These are phyloP conservation scores for Drosophila suzukii DNA, from an alignment of 1,140 invertebrate genomes.

Conservation along the genomic window DNA sequence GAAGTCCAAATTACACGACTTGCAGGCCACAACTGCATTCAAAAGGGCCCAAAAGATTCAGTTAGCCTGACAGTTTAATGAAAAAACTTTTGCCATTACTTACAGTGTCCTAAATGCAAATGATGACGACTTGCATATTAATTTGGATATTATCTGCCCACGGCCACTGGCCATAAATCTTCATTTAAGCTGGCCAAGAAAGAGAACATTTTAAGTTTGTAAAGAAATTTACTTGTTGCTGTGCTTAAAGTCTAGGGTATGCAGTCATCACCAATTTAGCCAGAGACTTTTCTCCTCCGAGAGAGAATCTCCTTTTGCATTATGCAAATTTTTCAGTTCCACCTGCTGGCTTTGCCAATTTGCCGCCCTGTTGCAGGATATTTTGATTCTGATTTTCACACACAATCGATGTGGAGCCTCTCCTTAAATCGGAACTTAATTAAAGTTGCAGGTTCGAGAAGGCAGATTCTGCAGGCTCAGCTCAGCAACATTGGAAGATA, in stretches of 20 bases:
- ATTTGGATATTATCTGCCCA: conserved; percentile 54
- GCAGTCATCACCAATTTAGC: conserved; percentile 4
- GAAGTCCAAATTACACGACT: conserved; percentile 43
- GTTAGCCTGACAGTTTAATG: conserved; percentile 57
- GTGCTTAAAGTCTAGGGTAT: not conserved
- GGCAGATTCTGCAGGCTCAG: conserved; percentile 17
- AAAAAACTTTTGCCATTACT: conserved; percentile 73
- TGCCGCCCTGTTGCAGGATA: conserved; percentile 5
- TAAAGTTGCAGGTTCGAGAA: conserved; percentile 52
- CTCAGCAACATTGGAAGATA: conserved; percentile 13
- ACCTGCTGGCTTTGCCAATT: conserved; percentile 8
- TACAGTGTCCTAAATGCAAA: conserved; percentile 64
- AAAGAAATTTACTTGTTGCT: conserved; percentile 34
- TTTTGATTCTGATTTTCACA: conserved; percentile 19
- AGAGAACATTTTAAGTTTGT: conserved; percentile 3
- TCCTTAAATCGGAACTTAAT: conserved; percentile 65
- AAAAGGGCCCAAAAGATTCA: conserved; percentile 27
- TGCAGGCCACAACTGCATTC: conserved; percentile 27
- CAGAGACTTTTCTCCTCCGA: not conserved
- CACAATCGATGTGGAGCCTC: conserved; percentile 24
- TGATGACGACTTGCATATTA: conserved; percentile 65
- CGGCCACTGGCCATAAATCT: conserved; percentile 50
- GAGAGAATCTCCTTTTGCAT: conserved; percentile 18
- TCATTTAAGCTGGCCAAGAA: conserved; percentile 27
- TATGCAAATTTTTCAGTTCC: conserved; percentile 22